Percentiles rank a stretch among this genome's conserved stretches.
phyloP scores from a whole-genome alignment of 2,113 vertebrate species.

The Heterotilapia buettikoferi region DNA sequence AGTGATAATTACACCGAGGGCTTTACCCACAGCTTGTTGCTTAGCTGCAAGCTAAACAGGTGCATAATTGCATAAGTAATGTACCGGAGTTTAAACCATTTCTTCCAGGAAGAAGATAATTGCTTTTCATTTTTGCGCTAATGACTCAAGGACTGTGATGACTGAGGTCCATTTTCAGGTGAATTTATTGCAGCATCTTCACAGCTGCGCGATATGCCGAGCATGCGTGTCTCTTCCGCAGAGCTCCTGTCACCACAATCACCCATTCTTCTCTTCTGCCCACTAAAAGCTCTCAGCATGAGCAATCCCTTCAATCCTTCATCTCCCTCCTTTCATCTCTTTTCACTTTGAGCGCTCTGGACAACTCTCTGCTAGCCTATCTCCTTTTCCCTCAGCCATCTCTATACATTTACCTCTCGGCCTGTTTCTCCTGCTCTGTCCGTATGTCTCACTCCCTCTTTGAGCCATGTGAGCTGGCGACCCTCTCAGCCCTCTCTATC shows the following conservation, averaged over 20 bases:
- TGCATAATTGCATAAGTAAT: constrained; percentile 36
- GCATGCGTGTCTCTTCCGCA: not conserved
- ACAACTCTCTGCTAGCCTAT: not conserved
- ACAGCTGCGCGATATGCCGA: not conserved
- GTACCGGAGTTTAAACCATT: constrained; percentile 2
- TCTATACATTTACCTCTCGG: not conserved
- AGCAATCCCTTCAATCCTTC: constrained; percentile 9
- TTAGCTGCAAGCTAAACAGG: constrained; percentile 51
- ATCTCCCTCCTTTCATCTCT: constrained; percentile 24
- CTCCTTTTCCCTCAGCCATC: not conserved
- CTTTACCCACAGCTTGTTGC: constrained; percentile 32
- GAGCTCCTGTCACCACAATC: constrained; percentile 9
- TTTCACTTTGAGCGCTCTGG: constrained; percentile 8
- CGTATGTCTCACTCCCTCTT: not conserved
- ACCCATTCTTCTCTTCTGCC: not conserved
- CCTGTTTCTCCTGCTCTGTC: not conserved
- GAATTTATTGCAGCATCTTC: not conserved
- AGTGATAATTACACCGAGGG: constrained; percentile 45
- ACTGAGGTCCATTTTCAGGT: constrained; percentile 14
- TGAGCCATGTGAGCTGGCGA: constrained; percentile 46
- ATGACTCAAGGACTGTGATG: constrained; percentile 17
- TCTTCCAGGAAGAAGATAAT: constrained; percentile 35
- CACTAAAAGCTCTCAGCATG: constrained; percentile 46
- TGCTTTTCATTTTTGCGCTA: constrained; percentile 33
- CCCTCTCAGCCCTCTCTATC: constrained; percentile 54